Conservation (phyloP, 2,888 invertebrate genomes). For the Drosophila cognata region DNA sequence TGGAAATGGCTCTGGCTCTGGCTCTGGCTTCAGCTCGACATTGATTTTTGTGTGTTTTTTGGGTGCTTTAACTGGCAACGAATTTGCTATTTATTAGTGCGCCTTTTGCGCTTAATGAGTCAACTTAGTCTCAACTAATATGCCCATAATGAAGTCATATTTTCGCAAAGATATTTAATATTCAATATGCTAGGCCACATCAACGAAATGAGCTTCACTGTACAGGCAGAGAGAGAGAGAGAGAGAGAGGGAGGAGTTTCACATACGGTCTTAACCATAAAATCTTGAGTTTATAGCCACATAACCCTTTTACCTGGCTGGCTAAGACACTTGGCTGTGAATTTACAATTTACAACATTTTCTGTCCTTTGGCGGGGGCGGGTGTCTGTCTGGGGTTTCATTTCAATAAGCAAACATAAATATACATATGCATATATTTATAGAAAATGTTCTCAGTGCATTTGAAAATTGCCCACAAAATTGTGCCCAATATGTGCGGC, state of each 20-base stretch:
- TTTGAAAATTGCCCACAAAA: constrained; percentile 75
- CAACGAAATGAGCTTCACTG: constrained; percentile 28
- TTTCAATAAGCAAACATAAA: constrained; percentile 73
- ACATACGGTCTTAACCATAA: constrained; percentile 47
- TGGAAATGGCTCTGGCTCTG: neutral
- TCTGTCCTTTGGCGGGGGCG: neutral
- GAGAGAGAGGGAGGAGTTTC: neutral
- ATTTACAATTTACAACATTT: constrained; percentile 28
- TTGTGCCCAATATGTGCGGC: constrained; percentile 67
- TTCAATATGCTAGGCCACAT: constrained; percentile 5
- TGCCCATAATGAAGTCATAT: constrained; percentile 45
- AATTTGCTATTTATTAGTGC: constrained; percentile 48
- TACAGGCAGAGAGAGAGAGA: neutral
- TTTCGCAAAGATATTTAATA: neutral
- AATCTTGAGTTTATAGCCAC: constrained; percentile 66
- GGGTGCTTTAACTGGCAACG: constrained; percentile 22
- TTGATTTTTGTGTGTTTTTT: constrained; percentile 58
- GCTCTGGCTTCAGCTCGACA: constrained; percentile 32
- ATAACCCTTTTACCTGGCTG: constrained; percentile 57
- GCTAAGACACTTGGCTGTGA: constrained; percentile 5
- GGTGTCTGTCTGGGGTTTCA: constrained; percentile 27
- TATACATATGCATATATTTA: constrained; percentile 55
- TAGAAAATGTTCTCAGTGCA: constrained; percentile 67
- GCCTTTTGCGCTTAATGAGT: constrained; percentile 26
- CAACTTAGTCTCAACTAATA: constrained; percentile 41